These are phyloP conservation scores for Eueides isabella DNA, from an alignment of 1,140 invertebrate genomes.

Conservation along the genomic window DNA sequence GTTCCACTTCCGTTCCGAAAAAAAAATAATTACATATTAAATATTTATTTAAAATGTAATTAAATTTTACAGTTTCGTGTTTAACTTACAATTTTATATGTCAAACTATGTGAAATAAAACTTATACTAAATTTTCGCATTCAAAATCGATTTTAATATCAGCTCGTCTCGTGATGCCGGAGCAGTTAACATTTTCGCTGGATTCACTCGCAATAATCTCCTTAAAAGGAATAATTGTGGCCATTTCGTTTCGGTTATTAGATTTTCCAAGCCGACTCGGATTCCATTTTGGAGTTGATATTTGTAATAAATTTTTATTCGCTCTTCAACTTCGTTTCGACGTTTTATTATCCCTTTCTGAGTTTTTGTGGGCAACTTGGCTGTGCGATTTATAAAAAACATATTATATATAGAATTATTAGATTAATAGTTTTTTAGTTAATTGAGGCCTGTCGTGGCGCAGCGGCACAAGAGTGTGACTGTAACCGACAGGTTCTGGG, in stretches of 20 bases:
- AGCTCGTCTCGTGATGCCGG: constrained; percentile 38
- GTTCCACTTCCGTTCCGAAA: no score
- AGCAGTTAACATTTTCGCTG: constrained; percentile 46
- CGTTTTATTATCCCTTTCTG: constrained; percentile 54
- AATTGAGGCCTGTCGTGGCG: no score
- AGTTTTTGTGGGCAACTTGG: constrained; percentile 39
- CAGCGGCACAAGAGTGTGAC: no score
- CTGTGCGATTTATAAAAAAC: constrained; percentile 3
- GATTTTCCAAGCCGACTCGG: constrained; percentile 49
- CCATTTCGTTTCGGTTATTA: constrained; percentile 61
- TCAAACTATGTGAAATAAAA: no score
- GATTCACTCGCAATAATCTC: constrained; percentile 54
- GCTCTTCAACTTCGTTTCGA: constrained; percentile 45
- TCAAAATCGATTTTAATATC: constrained; percentile 50
- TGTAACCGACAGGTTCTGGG: no score
- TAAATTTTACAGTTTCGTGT: no score
- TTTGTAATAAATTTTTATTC: constrained; percentile 69
- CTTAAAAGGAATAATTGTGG: constrained; percentile 57
- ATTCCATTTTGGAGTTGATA: constrained; percentile 54
- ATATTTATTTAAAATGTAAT: not conserved
- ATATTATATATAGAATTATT: not conserved
- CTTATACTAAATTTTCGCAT: not conserved
- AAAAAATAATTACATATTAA: no score
- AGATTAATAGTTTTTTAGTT: no score
- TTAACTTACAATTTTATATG: no score